Conservation (phyloP, 2,797 vertebrate genomes). For the Myotis planiceps region DNA sequence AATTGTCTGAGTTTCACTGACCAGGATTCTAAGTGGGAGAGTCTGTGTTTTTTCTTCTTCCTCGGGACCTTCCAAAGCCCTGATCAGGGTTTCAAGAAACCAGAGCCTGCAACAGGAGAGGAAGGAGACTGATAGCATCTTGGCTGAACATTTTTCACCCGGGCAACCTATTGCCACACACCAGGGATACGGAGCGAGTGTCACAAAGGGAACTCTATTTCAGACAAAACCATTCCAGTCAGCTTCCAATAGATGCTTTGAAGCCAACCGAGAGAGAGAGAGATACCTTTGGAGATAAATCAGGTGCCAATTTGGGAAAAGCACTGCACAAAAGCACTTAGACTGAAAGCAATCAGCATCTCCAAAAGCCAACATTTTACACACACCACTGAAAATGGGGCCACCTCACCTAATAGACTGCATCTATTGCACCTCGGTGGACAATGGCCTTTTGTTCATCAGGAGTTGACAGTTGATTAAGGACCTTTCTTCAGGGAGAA, state of each 20-base stretch:
- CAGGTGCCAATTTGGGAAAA: conserved; percentile 37
- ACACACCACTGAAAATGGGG: conserved; percentile 36
- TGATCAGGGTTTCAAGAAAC: neutral
- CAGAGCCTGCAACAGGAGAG: neutral
- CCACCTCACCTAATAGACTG: neutral
- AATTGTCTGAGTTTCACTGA: neutral
- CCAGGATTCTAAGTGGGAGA: neutral
- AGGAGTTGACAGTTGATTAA: conserved; percentile 59
- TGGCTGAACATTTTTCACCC: neutral
- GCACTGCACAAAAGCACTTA: neutral
- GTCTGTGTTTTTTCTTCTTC: neutral
- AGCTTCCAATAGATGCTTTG: conserved; percentile 57
- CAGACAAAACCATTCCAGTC: conserved; percentile 58
- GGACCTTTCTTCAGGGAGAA: conserved; percentile 48
- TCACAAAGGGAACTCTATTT: conserved; percentile 64
- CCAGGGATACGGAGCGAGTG: neutral
- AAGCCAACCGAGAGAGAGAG: conserved; percentile 31
- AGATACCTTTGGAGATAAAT: conserved; percentile 50
- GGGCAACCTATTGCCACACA: neutral
- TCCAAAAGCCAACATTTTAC: conserved; percentile 62
- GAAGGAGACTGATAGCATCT: neutral
- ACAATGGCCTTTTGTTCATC: conserved; percentile 38
- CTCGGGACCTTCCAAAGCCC: neutral
- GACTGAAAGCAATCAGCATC: conserved; percentile 61
- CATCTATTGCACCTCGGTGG: conserved; percentile 17